Evolutionary conservation across 2,113 vertebrate species (phyloP).

Genomic region (Phaetusa simplex): DNA sequence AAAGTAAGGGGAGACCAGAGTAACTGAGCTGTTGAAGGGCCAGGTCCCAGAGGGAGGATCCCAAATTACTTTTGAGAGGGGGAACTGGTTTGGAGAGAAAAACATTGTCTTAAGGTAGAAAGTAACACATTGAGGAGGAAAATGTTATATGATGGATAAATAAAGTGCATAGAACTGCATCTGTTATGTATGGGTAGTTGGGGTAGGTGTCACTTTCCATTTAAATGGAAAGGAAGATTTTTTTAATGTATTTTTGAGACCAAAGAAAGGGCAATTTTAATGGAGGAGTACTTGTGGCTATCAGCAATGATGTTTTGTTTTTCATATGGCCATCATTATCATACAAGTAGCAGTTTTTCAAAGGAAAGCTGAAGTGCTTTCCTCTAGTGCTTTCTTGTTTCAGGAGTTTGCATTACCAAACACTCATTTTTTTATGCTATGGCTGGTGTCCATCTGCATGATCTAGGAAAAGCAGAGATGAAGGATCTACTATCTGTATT

Average conservation of each 20-base stretch:
- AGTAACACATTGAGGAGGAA: background rate
- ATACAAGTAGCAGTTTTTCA: background rate
- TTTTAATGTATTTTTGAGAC: background rate
- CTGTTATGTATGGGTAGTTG: background rate
- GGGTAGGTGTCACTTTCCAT: background rate
- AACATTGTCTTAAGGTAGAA: background rate
- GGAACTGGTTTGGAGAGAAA: background rate
- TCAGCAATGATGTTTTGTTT: background rate
- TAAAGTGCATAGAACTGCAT: background rate
- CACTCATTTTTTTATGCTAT: background rate
- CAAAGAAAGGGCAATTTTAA: background rate
- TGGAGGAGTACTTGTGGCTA: background rate
- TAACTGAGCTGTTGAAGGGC: background rate
- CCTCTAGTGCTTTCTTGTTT: background rate
- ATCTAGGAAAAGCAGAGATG: background rate
- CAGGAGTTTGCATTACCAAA: background rate
- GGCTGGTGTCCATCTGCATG: background rate
- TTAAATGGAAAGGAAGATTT: background rate
- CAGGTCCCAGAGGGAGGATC: background rate
- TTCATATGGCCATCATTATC: background rate
- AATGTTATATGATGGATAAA: background rate
- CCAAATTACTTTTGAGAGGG: background rate
- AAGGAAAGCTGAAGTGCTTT: background rate
- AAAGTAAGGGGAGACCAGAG: background rate
- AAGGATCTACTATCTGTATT: background rate